Evolutionary conservation across 2,888 invertebrate species (phyloP).

Genomic region (Pollenia angustigena): DNA sequence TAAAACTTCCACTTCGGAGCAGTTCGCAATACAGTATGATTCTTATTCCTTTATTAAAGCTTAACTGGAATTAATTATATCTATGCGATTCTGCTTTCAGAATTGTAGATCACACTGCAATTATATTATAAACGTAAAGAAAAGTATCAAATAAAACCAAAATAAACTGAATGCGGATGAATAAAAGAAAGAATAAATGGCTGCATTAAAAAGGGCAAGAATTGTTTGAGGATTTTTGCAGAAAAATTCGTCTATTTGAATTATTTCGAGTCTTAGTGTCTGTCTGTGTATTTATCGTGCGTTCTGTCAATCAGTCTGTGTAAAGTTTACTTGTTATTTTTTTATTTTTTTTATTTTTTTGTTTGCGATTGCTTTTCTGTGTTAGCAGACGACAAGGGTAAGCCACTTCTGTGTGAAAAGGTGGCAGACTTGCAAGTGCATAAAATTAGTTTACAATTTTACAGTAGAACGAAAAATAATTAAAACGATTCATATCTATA

Average conservation of each 20-base stretch:
- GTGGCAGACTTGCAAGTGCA: constrained; percentile 61
- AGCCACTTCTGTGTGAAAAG: constrained; percentile 10
- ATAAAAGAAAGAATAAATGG: constrained; percentile 42
- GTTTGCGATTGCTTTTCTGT: constrained; percentile 11
- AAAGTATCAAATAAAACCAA: constrained; percentile 32
- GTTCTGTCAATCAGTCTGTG: constrained; percentile 28
- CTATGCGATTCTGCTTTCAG: not conserved
- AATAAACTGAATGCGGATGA: constrained; percentile 40
- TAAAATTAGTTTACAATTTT: constrained; percentile 28
- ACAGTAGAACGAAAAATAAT: not conserved
- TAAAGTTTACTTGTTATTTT: constrained; percentile 16
- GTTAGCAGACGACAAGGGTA: constrained; percentile 11
- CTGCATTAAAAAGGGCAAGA: not conserved
- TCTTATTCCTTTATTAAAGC: constrained; percentile 5
- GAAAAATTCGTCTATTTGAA: constrained; percentile 30
- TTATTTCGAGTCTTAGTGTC: not conserved
- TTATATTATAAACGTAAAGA: constrained; percentile 15
- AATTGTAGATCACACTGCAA: not conserved
- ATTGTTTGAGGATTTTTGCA: constrained; percentile 18
- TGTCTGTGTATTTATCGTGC: constrained; percentile 32
- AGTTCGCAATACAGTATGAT: not conserved
- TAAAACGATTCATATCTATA: not conserved
- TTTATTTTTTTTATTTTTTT: constrained; percentile 7
- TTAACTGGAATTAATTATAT: not conserved
- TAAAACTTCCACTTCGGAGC: too few species aligned